These are phyloP conservation scores for Monochamus saltuarius DNA, from an alignment of 1,140 invertebrate genomes.

Conservation along the genomic window DNA sequence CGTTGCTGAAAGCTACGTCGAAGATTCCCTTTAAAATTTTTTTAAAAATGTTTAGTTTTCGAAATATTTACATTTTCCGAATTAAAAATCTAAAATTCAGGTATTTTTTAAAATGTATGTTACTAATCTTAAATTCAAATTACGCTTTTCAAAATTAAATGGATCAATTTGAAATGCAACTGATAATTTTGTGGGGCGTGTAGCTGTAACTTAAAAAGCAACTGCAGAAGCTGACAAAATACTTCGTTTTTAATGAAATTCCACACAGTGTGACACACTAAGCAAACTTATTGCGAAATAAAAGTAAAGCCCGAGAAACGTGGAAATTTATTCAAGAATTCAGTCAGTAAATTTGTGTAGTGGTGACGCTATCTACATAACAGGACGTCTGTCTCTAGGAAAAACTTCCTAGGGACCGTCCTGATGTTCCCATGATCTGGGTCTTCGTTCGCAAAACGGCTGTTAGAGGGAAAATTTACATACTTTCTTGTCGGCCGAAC, in stretches of 20 bases:
- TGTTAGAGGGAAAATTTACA: not conserved
- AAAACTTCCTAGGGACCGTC: not conserved
- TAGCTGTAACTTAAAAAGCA: no score
- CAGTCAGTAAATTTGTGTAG: conserved; percentile 12
- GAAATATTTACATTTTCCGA: no score
- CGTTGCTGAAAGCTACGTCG: no score
- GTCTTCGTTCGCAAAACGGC: not conserved
- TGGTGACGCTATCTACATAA: conserved; percentile 11
- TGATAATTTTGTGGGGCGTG: no score
- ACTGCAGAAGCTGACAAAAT: no score
- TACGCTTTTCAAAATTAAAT: no score
- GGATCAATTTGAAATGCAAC: no score
- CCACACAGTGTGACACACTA: not conserved
- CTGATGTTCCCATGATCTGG: not conserved
- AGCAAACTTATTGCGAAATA: not conserved
- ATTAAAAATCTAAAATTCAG: no score
- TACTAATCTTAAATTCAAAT: no score
- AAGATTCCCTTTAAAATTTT: no score
- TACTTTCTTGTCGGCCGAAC: not conserved
- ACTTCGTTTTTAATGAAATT: not conserved
- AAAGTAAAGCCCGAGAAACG: not conserved
- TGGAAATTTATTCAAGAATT: conserved; percentile 9
- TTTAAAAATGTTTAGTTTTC: no score
- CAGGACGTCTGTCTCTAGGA: not conserved
- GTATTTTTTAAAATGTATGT: no score